Base-by-base conservation (phyloP, 2,797 vertebrate species). In the Anguilla obscura region DNA sequence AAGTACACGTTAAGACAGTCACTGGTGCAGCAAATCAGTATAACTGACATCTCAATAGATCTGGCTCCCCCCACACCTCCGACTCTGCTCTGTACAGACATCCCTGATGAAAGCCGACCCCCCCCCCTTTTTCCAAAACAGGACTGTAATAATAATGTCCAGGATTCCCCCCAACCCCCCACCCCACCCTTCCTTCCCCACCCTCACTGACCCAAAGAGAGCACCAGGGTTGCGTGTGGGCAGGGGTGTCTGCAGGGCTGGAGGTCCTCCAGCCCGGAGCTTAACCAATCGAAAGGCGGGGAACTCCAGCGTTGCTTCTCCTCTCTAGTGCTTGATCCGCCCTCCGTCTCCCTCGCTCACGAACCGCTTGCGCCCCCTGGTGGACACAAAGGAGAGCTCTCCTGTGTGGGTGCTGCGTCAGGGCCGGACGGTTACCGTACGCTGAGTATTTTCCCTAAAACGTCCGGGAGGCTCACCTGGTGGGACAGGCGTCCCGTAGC, bases 331-430 rank as follows among this genome's bases (percentile, higher is more conserved):
- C 93, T 97, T 97, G 89, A 97, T 94, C 8, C 88, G 85, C 0
- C 97, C 97, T 0, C 97, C 97, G 0, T 97, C 97, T 18, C 97
- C 97, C 93, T 97, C 97, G 0, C 97, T 97, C 74, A 97, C 96
- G 84, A 97, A 97, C 24, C 97, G 96, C 90, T 98, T 98, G n/a
- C 96, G 95, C 91, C 97, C 97, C 94, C 97, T 98, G 86, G 71
- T 89, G 92, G 92, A 93, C 24, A 85, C 5, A 30, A 90, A 89
- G 92, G 21, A 82, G 45, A 45, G 50, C 18, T 82, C 9, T 48
- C 12, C 45, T 21, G 45, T 24, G 0, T 0, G 40, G 79, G 1
- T 16, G 2, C 2, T 33, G 27, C 12, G 1, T 66, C 5, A 66
- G 6, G 63, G 63, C 5, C n/a, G 5, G 63, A 27, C 63, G 0